Conservation (phyloP, 35 echinoderm and acorn worm genomes). For the Chiridota heheva region DNA sequence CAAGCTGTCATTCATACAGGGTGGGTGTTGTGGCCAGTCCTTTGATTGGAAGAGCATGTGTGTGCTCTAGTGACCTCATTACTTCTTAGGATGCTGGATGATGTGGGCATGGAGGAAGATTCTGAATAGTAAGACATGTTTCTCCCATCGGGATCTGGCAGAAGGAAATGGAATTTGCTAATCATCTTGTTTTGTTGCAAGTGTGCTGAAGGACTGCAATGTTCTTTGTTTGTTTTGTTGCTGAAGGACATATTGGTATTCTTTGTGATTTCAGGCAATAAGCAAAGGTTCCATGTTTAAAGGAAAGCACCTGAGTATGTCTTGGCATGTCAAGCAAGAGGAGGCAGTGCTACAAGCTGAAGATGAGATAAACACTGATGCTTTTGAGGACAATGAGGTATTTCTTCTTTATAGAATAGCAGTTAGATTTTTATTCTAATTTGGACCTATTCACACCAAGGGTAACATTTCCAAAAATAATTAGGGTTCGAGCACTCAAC, state of each 20-base stretch:
- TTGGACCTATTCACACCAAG: background rate
- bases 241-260: background rate
- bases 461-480: background rate
- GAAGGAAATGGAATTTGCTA: background rate
- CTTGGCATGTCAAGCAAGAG: slow-evolving; percentile 46
- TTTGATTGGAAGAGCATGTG: too few relatives aligned
- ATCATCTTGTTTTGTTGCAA: background rate
- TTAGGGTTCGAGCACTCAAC: background rate
- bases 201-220: background rate
- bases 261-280: slow-evolving; percentile 3
- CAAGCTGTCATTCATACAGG: too few relatives aligned
- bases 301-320: slow-evolving; percentile 15
- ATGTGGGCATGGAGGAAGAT: background rate
- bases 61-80: too few relatives aligned
- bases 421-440: background rate
- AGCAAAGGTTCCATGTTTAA: slow-evolving; percentile 15
- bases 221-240: background rate
- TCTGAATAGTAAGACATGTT: background rate
- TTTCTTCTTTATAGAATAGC: background rate
- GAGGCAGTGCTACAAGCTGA: background rate
- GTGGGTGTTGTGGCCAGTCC: too few relatives aligned
- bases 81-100: too few relatives aligned
- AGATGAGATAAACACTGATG: slow-evolving; percentile 17
- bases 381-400: slow-evolving; percentile 12
- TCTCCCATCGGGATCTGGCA: background rate